Percentiles rank a stretch among this genome's conserved stretches.
These are phyloP conservation scores for Montipora foliosa DNA, from an alignment of 64 coral and sea anemone genomes.

Conservation along the genomic window DNA sequence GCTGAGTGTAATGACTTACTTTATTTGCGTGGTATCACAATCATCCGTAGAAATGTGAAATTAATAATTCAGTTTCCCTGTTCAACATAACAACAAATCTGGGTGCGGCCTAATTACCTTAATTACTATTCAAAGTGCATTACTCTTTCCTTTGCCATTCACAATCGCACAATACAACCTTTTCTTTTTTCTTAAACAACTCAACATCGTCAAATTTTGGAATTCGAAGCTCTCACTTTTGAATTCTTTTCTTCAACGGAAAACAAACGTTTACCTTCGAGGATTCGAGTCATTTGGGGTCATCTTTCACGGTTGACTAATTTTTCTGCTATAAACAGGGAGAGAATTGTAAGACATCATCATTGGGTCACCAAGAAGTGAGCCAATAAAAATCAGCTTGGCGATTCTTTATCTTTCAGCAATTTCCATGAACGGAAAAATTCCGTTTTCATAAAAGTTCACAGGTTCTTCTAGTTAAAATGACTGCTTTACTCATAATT, in stretches of 20 bases:
- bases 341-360: background rate
- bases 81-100: background rate
- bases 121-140: constrained; percentile 48
- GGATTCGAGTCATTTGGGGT: background rate
- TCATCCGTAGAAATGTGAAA: background rate
- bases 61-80: background rate
- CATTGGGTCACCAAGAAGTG: background rate
- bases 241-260: background rate
- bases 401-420: background rate
- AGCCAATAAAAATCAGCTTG: background rate
- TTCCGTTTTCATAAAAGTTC: no score
- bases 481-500: background rate
- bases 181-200: background rate
- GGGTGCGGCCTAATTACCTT: constrained; percentile 35
- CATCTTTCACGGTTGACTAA: constrained; percentile 18
- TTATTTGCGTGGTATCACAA: background rate
- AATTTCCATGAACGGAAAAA: background rate
- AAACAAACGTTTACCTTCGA: background rate
- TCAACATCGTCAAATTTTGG: background rate
- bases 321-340: background rate
- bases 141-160: constrained; percentile 17
- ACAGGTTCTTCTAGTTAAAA: no score
- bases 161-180: background rate
- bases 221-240: background rate
- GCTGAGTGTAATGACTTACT: background rate